Conservation (phyloP, 2,113 vertebrate genomes). For the Xerus inauris region DNA sequence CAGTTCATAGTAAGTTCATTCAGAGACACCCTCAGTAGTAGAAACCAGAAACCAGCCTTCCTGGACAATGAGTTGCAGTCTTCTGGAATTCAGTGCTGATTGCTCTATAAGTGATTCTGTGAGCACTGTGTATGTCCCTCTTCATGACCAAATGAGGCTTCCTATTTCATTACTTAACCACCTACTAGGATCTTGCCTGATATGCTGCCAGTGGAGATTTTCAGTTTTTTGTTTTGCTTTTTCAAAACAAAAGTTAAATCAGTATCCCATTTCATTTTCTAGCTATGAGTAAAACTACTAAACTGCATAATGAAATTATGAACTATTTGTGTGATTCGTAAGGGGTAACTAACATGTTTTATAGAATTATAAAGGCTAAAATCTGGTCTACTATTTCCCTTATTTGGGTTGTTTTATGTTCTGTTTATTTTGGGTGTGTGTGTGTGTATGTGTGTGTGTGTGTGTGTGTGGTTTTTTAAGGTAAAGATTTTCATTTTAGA, state of each 20-base stretch:
- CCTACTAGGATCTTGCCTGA: not conserved
- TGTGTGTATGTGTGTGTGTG: not conserved
- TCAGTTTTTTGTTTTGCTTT: not conserved
- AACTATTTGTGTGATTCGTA: conserved; percentile 14
- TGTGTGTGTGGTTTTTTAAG: not conserved
- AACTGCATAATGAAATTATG: not conserved
- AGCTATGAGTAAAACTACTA: not conserved
- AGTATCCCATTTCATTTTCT: not conserved
- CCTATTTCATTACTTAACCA: not conserved
- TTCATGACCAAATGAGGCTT: not conserved
- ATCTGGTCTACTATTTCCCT: not conserved
- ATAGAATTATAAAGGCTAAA: not conserved
- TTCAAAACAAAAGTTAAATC: conserved; percentile 14
- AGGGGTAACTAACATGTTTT: not conserved
- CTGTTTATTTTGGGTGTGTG: conserved; percentile 10
- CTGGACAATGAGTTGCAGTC: not conserved
- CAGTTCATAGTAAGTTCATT: not conserved
- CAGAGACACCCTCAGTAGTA: not conserved
- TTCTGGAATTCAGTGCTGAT: not conserved
- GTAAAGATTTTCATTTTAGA: not conserved
- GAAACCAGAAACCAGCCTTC: not conserved
- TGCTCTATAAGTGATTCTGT: not conserved
- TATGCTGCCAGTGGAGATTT: not conserved
- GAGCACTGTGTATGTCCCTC: not conserved
- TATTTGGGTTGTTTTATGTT: not conserved